These are phyloP conservation scores for Cantharis rufa DNA, from an alignment of 2,888 invertebrate genomes.

Conservation along the genomic window DNA sequence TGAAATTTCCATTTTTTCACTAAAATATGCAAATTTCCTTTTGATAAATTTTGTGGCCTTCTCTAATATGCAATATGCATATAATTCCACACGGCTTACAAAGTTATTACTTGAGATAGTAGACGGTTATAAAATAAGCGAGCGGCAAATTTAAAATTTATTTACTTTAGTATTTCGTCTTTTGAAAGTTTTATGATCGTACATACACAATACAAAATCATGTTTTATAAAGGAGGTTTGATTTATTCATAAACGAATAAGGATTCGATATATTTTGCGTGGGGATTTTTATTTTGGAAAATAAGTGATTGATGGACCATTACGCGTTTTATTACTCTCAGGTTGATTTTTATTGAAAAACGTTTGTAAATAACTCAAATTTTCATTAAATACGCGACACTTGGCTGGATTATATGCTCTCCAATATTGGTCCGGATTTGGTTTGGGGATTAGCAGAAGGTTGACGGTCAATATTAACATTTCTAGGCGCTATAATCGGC, in stretches of 20 bases:
- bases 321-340: slow-evolving; percentile 12
- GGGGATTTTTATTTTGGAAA: not conserved
- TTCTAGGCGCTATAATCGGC: slow-evolving; percentile 52
- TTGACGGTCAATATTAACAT: slow-evolving; percentile 53
- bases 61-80: slow-evolving; percentile 48
- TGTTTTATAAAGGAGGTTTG: slow-evolving; percentile 15
- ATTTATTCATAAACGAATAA: slow-evolving; percentile 24
- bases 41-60: slow-evolving; percentile 45
- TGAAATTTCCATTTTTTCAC: slow-evolving; percentile 37
- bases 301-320: slow-evolving; percentile 23
- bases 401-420: not conserved
- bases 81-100: slow-evolving; percentile 47
- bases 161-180: not conserved
- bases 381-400: not conserved
- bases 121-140: slow-evolving; percentile 4
- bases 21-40: slow-evolving; percentile 47
- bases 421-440: slow-evolving; percentile 7
- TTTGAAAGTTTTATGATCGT: not conserved
- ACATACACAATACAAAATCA: slow-evolving; percentile 7
- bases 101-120: slow-evolving; percentile 44
- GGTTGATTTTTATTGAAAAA: not conserved
- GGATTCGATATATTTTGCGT: slow-evolving; percentile 19
- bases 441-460: slow-evolving; percentile 25
- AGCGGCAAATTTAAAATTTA: slow-evolving; percentile 16
- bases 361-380: not conserved